A percentile compares a stretch with the other conserved stretches of the same genome.
phyloP scores from a whole-genome alignment of 2,113 vertebrate genomes.

The Ancistrus triradiatus region DNA sequence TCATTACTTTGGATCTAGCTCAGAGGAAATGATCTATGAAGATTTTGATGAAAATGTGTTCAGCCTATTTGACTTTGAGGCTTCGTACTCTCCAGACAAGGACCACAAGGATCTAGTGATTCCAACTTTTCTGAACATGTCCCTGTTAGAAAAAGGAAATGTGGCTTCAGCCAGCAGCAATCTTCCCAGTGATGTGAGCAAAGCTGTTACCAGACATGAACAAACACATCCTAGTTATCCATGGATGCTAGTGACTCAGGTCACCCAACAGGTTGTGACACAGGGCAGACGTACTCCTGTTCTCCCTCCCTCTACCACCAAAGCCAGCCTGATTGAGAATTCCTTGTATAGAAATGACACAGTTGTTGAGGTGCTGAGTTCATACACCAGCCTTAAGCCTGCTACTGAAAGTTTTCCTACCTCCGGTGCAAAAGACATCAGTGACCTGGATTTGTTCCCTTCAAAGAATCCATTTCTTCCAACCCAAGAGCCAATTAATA shows the following conservation, averaged over 20 bases:
- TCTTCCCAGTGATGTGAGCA: not conserved
- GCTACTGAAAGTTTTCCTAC: slow-evolving; percentile 21
- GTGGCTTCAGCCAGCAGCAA: not conserved
- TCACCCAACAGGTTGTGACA: too few species aligned
- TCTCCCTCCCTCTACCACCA: not conserved
- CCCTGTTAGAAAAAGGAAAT: slow-evolving; percentile 23
- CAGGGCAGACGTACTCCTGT: too few species aligned
- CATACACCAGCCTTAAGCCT: slow-evolving; percentile 13
- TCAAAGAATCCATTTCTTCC: slow-evolving; percentile 31
- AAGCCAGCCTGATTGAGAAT: not conserved
- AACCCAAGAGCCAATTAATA: not conserved
- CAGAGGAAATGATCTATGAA: slow-evolving; percentile 48
- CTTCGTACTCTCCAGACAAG: slow-evolving; percentile 43
- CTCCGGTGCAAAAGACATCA: slow-evolving; percentile 18
- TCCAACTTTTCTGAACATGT: not conserved
- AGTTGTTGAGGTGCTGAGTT: not conserved
- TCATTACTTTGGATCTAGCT: slow-evolving; percentile 37
- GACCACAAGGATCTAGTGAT: slow-evolving; percentile 26
- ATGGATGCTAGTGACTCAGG: not conserved
- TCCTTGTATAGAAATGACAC: too few species aligned
- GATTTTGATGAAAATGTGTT: slow-evolving; percentile 45
- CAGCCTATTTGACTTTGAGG: slow-evolving; percentile 51
- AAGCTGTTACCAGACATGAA: not conserved
- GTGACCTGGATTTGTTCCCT: slow-evolving; percentile 28
- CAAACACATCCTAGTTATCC: slow-evolving; percentile 8